phyloP scores from a whole-genome alignment of 2,113 vertebrate species.

The Trematomus loennbergii region DNA sequence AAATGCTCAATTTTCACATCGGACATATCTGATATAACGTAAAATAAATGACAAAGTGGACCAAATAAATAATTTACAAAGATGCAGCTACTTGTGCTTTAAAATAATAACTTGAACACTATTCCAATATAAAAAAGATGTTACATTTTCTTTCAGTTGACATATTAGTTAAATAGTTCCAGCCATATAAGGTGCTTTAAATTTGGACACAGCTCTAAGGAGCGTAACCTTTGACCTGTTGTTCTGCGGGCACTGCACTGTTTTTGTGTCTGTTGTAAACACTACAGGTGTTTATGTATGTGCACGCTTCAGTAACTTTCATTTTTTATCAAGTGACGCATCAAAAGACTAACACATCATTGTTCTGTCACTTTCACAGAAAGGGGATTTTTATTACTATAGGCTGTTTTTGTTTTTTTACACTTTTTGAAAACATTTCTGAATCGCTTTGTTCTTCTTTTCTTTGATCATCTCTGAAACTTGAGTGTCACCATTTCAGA shows the following conservation, averaged over 20 bases:
- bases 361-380: conserved; percentile 43
- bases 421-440: not conserved
- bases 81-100: too few relatives aligned
- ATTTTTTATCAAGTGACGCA: conserved; percentile 36
- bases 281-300: conserved; percentile 18
- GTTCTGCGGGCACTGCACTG: conserved; percentile 53
- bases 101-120: too few relatives aligned
- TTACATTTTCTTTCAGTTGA: too few relatives aligned
- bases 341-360: conserved; percentile 37
- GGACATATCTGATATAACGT: too few relatives aligned
- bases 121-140: too few relatives aligned
- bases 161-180: too few relatives aligned
- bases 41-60: too few relatives aligned
- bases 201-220: conserved; percentile 56
- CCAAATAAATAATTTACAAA: too few relatives aligned
- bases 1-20: too few relatives aligned
- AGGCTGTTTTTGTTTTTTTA: conserved; percentile 3
- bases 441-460: conserved; percentile 54
- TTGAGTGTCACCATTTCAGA: conserved; percentile 9
- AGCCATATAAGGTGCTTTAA: not conserved
- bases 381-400: conserved; percentile 37
- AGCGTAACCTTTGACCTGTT: conserved; percentile 19
- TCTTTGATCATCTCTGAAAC: conserved; percentile 42
- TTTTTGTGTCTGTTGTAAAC: conserved; percentile 49
- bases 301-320: conserved; percentile 48